Conservation (phyloP, 1,140 invertebrate genomes). For the Pentalonia nigronervosa region DNA sequence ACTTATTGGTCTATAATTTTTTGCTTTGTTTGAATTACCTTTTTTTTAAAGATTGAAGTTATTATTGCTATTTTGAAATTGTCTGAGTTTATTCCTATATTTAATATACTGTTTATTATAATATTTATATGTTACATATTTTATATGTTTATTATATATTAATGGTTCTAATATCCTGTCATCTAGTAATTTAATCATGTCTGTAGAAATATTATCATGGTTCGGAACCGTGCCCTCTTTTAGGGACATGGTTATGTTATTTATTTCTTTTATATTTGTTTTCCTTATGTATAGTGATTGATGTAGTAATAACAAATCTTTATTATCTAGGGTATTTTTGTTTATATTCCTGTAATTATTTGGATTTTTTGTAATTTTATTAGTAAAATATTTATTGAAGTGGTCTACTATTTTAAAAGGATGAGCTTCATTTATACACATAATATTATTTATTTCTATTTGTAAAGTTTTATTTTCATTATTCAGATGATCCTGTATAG, state of each 20-base stretch:
- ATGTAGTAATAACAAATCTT: too few relatives aligned
- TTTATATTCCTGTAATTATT: background rate
- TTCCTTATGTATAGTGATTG: too few relatives aligned
- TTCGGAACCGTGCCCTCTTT: too few relatives aligned
- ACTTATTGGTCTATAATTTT: constrained; percentile 39
- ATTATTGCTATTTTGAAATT: constrained; percentile 9
- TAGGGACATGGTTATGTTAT: too few relatives aligned
- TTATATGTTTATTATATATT: too few relatives aligned
- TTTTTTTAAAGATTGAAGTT: background rate
- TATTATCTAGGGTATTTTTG: background rate
- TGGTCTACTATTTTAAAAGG: background rate
- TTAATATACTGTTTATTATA: background rate
- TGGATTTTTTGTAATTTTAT: background rate
- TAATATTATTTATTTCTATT: background rate
- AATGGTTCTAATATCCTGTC: background rate
- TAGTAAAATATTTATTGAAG: constrained; percentile 3
- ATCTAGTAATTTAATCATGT: constrained; percentile 19
- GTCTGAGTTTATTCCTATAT: background rate
- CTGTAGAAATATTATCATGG: background rate
- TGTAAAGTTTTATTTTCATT: background rate
- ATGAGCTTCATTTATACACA: background rate
- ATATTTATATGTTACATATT: too few relatives aligned
- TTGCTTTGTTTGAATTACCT: background rate
- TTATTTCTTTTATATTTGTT: too few relatives aligned
- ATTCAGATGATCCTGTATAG: background rate